Percentiles rank a stretch among this genome's conserved stretches.
phyloP scores from a whole-genome alignment of 2,797 vertebrate species.

The Xenentodon cancila region DNA sequence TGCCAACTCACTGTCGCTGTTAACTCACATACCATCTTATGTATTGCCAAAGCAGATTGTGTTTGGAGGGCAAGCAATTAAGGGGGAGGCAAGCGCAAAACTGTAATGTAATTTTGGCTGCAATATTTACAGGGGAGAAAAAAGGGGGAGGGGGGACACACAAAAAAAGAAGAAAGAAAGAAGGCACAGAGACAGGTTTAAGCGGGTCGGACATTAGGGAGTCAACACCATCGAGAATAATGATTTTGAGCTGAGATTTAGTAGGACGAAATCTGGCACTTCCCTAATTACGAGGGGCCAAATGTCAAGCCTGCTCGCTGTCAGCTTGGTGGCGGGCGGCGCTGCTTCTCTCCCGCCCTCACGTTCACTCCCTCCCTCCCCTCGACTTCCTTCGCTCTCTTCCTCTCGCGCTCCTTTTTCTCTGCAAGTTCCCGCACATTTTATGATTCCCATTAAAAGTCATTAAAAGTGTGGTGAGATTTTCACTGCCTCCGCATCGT shows the following conservation, averaged over 20 bases:
- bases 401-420: slow-evolving; percentile 49
- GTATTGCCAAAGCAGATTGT: slow-evolving; percentile 90
- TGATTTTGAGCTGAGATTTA: slow-evolving; percentile 86
- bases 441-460: slow-evolving; percentile 87
- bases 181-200: slow-evolving; percentile 78
- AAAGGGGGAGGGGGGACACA: neutral
- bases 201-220: slow-evolving; percentile 81
- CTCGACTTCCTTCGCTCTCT: slow-evolving; percentile 45
- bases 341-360: slow-evolving; percentile 52
- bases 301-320: slow-evolving; percentile 88
- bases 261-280: slow-evolving; percentile 84
- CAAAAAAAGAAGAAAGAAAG: slow-evolving; percentile 52
- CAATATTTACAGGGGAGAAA: slow-evolving; percentile 78
- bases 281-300: slow-evolving; percentile 86
- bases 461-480: slow-evolving; percentile 85
- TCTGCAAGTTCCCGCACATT: slow-evolving; percentile 82
- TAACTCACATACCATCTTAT: slow-evolving; percentile 87
- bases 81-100: slow-evolving; percentile 85
- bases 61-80: slow-evolving; percentile 91
- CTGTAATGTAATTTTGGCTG: slow-evolving; percentile 88
- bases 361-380: slow-evolving; percentile 41
- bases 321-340: slow-evolving; percentile 81
- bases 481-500: slow-evolving; percentile 75
- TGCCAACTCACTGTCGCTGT: slow-evolving; percentile 88
- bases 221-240: slow-evolving; percentile 86